These are phyloP conservation scores for Halictus rubicundus DNA, from an alignment of 1,140 invertebrate species.

Conservation along the genomic window DNA sequence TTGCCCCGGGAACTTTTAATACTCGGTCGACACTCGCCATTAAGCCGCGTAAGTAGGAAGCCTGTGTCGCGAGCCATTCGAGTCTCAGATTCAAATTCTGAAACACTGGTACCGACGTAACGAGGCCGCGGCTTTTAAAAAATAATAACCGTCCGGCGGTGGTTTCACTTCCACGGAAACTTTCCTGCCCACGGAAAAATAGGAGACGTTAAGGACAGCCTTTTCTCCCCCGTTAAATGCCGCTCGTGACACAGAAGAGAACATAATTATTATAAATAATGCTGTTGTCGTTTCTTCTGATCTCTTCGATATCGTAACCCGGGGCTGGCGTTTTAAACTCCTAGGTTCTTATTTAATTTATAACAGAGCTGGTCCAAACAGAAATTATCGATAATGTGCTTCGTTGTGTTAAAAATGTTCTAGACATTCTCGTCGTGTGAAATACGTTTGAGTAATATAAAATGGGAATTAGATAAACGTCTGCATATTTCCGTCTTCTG, in stretches of 20 bases:
- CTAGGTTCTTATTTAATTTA: too few species aligned
- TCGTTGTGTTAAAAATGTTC: too few species aligned
- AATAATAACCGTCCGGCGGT: not conserved
- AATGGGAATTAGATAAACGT: too few species aligned
- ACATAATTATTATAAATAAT: not conserved
- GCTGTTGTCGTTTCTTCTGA: not conserved
- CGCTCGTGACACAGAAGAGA: not conserved
- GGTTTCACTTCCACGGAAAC: not conserved
- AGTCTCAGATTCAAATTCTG: constrained; percentile 1
- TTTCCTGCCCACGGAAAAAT: not conserved
- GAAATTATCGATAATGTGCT: too few species aligned
- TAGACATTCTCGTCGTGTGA: too few species aligned
- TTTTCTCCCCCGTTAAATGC: not conserved
- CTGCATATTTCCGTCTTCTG: too few species aligned
- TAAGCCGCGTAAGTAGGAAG: constrained; percentile 3
- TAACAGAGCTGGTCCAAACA: too few species aligned
- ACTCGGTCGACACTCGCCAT: not conserved
- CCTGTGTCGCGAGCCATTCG: not conserved
- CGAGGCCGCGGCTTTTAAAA: constrained; percentile 5
- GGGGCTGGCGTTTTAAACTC: too few species aligned
- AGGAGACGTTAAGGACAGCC: not conserved
- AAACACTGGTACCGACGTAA: not conserved
- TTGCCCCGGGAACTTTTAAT: not conserved
- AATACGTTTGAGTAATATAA: too few species aligned
- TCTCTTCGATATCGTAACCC: too few species aligned